A percentile compares a stretch with the other conserved stretches of the same genome.
Conservation (phyloP, 2,113 vertebrate species). For the Casuarius casuarius region DNA sequence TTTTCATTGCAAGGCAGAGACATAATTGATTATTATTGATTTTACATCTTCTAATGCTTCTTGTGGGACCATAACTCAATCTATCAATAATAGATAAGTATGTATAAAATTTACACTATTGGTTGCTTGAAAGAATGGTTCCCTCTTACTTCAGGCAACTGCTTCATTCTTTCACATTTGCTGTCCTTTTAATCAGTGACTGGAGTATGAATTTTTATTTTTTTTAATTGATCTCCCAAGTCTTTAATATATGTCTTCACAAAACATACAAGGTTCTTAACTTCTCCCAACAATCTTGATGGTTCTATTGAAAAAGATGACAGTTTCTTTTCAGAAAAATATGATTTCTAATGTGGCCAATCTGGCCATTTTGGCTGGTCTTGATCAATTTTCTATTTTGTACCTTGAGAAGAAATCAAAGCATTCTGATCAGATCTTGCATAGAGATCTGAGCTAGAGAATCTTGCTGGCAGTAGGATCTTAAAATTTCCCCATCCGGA, state of each 20-base stretch:
- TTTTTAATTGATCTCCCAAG: neutral
- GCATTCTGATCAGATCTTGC: neutral
- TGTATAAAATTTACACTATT: neutral
- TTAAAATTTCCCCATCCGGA: neutral
- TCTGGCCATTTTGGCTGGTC: neutral
- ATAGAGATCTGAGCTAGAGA: neutral
- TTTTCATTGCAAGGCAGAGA: neutral
- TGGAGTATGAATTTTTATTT: neutral
- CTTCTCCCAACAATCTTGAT: neutral
- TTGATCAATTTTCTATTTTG: neutral
- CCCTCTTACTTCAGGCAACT: neutral
- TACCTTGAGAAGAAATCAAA: neutral
- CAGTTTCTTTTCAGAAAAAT: neutral
- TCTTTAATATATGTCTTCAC: neutral
- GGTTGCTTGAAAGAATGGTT: neutral
- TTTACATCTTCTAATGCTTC: neutral
- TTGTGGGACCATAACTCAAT: neutral
- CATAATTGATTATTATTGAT: neutral
- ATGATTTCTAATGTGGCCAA: neutral
- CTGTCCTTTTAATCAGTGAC: neutral
- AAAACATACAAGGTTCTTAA: neutral
- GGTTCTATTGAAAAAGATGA: neutral
- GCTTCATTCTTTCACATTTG: neutral
- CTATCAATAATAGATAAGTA: neutral
- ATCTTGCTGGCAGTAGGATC: neutral